Base-by-base conservation (phyloP, 2,888 invertebrate genomes). In the Eugnorisma glareosa region DNA sequence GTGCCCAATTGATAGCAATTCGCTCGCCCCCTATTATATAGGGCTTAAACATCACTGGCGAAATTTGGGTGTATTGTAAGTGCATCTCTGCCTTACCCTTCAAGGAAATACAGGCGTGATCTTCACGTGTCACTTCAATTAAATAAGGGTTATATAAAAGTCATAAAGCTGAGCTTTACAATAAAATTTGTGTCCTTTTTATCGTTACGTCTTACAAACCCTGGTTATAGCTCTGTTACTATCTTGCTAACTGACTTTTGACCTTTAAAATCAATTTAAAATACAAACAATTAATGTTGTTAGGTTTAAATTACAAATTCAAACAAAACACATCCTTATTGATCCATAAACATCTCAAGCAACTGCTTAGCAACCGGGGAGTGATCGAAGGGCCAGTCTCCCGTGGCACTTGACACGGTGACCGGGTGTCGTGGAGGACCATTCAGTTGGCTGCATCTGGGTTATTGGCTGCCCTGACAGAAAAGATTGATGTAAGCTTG, bases 321-420 rank as follows among this genome's bases (percentile, higher is more conserved):
- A 70, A 70, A 35, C 59, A 5, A 87, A 87, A 70, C 40, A 70
- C 67, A 37, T 75, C 75, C 75, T 87, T 75, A 80, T 75, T 70
- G 72, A 73, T 72, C 79, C 59, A 72, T 72, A 71, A 74, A 81
- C 45, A 67, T 73, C 68, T 67, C 5, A 66, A 75, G 71, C 66
- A 67, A 73, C 77, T 75, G 75, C 89, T 72, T 86, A 84, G 89
- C 84, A 89, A 89, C 90, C 40, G 31, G 40, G 73, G 63, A 77
- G 79, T 82, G 84, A 82, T 86, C 82, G 74, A 71, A 84, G 81
- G 83, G 82, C 83, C 82, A 88, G 85, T 89, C 88, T 88, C 82
- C 89, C 63, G 77, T 86, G 59, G 72, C 80, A 89, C 90, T 89
- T 89, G 89, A 89, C 89, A 90, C 37, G 84, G 88, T 90, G 89